Percentiles rank a stretch among this genome's conserved stretches.
phyloP scores from a whole-genome alignment of 2,113 vertebrate species.

The Phrynosoma platyrhinos region DNA sequence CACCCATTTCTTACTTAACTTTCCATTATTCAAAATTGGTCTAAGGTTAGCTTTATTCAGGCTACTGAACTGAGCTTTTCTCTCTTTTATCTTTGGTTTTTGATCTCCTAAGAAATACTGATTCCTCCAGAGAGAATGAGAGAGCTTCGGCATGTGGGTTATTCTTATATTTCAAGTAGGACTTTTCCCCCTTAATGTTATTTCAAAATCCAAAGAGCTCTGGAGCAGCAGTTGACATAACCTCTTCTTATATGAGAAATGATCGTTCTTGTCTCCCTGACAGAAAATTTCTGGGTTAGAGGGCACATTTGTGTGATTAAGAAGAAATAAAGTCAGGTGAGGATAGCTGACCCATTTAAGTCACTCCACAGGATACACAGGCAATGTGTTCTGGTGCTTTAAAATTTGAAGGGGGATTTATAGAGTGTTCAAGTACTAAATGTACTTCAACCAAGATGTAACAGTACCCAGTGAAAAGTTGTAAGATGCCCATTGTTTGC shows the following conservation, averaged over 20 bases:
- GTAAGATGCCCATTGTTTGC: too few species aligned
- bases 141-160: slow-evolving; percentile 37
- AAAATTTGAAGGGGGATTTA: neutral
- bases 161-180: slow-evolving; percentile 34
- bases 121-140: slow-evolving; percentile 41
- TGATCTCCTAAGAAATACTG: slow-evolving; percentile 2
- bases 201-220: neutral
- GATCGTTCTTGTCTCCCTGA: neutral
- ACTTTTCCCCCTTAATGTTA: neutral
- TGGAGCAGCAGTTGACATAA: neutral
- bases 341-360: neutral
- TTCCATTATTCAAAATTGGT: slow-evolving; percentile 50
- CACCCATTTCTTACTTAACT: slow-evolving; percentile 35
- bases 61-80: slow-evolving; percentile 52
- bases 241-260: neutral
- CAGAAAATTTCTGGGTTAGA: neutral
- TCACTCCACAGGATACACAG: neutral
- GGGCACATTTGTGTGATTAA: neutral
- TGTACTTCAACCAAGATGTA: neutral
- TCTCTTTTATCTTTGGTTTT: slow-evolving; percentile 5
- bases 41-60: slow-evolving; percentile 40
- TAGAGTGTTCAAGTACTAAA: neutral
- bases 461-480: neutral
- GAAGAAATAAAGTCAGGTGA: neutral
- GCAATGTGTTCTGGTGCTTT: neutral